Evolutionary conservation across 2,113 vertebrate genomes (phyloP).

Genomic region (Elanus axillaris): DNA sequence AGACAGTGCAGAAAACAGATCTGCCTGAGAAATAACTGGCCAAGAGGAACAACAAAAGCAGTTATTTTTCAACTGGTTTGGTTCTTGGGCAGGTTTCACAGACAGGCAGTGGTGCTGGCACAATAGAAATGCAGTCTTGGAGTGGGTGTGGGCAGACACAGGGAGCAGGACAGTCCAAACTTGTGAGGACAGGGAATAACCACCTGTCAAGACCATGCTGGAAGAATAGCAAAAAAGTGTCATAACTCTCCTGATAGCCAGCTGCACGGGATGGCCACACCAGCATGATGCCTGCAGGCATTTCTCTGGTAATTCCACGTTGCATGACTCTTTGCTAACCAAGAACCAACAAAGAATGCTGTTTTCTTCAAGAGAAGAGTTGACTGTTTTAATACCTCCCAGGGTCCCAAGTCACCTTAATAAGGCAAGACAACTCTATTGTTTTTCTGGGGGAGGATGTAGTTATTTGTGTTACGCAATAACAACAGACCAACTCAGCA

Average conservation of each 20-base stretch:
- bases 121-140: background rate
- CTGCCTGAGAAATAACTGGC: background rate
- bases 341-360: rapidly evolving
- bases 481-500: background rate
- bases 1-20: background rate
- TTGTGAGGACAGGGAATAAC: background rate
- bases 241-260: background rate
- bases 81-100: background rate
- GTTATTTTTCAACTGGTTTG: background rate
- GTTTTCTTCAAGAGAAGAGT: background rate
- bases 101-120: background rate
- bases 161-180: background rate
- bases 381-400: background rate
- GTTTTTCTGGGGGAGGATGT: background rate
- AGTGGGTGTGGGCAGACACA: background rate
- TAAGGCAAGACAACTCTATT: background rate
- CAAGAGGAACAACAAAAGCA: background rate
- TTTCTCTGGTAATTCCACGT: background rate
- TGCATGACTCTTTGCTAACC: background rate
- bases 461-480: background rate
- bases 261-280: background rate
- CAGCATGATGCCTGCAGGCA: background rate
- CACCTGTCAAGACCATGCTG: background rate
- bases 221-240: background rate
- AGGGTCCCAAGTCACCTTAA: background rate